Evolutionary conservation across 2,888 invertebrate genomes (phyloP).

Genomic region (Odontothrips loti): DNA sequence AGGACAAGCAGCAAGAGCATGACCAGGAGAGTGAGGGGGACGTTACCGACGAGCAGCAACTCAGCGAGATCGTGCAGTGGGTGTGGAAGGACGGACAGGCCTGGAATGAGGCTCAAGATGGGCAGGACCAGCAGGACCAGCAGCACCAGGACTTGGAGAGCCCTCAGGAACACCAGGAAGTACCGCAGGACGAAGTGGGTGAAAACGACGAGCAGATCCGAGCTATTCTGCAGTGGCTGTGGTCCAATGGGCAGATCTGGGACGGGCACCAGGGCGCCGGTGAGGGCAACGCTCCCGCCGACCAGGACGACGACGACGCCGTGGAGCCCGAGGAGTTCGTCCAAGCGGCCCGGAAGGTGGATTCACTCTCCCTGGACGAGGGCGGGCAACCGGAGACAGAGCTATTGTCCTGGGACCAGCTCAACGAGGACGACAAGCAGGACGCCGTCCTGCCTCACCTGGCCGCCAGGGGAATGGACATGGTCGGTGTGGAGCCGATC

Average conservation of each 20-base stretch:
- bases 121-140: neutral
- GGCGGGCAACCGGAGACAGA: neutral
- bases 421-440: slow-evolving; percentile 22
- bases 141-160: neutral
- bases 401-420: neutral
- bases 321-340: neutral
- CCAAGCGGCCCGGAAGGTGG: neutral
- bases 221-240: neutral
- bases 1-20: too few species aligned
- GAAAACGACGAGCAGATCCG: neutral
- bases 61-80: neutral
- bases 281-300: neutral
- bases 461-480: neutral
- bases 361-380: neutral
- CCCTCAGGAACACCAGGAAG: neutral
- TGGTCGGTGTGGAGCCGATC: neutral
- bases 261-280: neutral
- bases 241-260: too few species aligned
- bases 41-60: neutral
- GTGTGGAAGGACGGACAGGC: neutral
- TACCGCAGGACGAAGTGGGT: neutral
- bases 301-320: neutral
- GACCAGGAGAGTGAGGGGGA: neutral
- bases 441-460: neutral
- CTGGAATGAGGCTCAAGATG: neutral